Conservation (phyloP, 2,888 invertebrate genomes). For the Aradus depressus region DNA sequence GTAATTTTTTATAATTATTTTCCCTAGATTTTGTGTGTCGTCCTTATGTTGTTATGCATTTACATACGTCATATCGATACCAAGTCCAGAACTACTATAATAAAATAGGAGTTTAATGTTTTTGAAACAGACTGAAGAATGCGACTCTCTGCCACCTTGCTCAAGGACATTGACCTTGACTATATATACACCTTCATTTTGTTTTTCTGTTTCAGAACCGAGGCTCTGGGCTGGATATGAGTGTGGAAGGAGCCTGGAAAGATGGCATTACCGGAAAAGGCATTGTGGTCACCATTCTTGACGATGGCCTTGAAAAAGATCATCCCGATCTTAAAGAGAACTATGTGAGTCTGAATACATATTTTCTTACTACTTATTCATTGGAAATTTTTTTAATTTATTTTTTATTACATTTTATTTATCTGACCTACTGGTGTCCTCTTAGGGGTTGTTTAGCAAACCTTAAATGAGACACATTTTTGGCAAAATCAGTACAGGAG, state of each 20-base stretch:
- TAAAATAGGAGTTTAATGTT: no score
- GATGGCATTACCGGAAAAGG: conserved; percentile 88
- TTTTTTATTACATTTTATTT: background rate
- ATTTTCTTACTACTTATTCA: background rate
- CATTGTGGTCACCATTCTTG: conserved; percentile 91
- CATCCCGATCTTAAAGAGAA: conserved; percentile 86
- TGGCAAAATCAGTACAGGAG: background rate
- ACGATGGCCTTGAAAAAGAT: conserved; percentile 91
- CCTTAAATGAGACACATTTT: background rate
- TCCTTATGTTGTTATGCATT: no score
- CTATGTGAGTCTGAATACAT: conserved; percentile 60
- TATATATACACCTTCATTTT: no score
- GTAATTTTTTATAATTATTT: no score
- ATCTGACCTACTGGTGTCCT: no score
- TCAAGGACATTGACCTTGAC: no score
- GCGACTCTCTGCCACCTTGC: no score
- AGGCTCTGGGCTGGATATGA: conserved; percentile 89
- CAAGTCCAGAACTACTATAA: no score
- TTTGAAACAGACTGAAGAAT: no score
- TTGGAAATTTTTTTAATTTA: background rate
- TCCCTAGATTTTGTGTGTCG: no score
- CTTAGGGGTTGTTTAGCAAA: background rate
- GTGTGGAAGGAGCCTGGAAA: conserved; percentile 90
- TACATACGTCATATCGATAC: no score
- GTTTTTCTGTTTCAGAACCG: conserved; percentile 54